Base-by-base conservation (phyloP, 2,113 vertebrate species). In the Notiomystis cincta region DNA sequence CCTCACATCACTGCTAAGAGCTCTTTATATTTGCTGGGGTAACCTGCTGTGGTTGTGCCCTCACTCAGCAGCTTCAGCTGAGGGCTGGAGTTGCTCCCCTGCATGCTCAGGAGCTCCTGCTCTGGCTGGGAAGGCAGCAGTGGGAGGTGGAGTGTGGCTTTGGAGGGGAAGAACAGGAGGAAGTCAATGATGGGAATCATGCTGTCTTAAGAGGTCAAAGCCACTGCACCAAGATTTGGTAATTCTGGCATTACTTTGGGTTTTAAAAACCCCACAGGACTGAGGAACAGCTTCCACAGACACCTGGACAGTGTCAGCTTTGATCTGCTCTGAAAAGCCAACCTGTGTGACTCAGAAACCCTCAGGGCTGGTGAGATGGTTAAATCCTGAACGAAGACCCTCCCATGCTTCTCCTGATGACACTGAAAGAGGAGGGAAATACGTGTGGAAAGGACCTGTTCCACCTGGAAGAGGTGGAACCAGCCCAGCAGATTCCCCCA, bases 321-420 rank as follows among this genome's bases (percentile, higher is more conserved):
- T 45, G 56, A 47, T 17, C 40, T 51, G 25, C 37, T 87, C 44
- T 75, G 51, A 47, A 70, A 70, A 87, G 38, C 30, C 56, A 70
- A 19, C 15, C 40, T 22, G 4, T 7, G 3, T 5, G 44, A 73
- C 40, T 77, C 57, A 66, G 56, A 62, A 51, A 20, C 5, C 28
- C 0, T 0, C 27, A 42, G 65, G 14, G 16, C 16, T 62, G 0
- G 0, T 17, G 60, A 56, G 56, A 19, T 8, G 67, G 17, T 35
- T 69, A 64, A 78, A 73, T 33, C 18, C 31, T 45, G 33, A 70
- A 8, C 56, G 37, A 82, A 45, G 48, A 61, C 6, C 50, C 25
- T 66, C 47, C 8, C 27, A 15, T 0, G 1, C 31, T 56, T 42
- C 30, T 82, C 33, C 38, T 8, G 8, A 12, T 33, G 24, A 15